Percentiles rank a stretch among this genome's conserved stretches.
phyloP scores from a whole-genome alignment of 2,888 invertebrate species.

The Serripes groenlandicus region DNA sequence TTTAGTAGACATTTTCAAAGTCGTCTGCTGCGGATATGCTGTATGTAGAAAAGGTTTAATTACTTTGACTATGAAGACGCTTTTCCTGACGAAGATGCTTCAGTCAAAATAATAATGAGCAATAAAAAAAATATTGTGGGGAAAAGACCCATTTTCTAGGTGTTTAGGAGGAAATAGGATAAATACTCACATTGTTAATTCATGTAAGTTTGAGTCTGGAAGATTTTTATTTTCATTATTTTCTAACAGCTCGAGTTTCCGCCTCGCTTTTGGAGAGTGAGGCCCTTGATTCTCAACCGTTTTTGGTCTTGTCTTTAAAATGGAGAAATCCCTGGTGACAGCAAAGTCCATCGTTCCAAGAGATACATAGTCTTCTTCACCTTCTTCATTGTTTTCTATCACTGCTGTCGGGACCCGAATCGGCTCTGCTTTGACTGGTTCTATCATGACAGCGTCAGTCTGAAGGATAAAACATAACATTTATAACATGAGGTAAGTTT shows the following conservation, averaged over 20 bases:
- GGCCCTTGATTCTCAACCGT: slow-evolving; percentile 66
- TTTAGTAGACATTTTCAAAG: too few species aligned
- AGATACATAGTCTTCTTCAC: slow-evolving; percentile 53
- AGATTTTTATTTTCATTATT: slow-evolving; percentile 67
- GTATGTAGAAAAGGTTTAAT: too few species aligned
- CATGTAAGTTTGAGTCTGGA: slow-evolving; percentile 87
- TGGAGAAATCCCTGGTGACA: slow-evolving; percentile 81
- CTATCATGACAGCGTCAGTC: slow-evolving; percentile 60
- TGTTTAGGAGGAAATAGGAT: not conserved
- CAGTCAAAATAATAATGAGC: too few species aligned
- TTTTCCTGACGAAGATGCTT: too few species aligned
- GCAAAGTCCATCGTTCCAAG: slow-evolving; percentile 81
- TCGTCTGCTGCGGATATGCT: too few species aligned
- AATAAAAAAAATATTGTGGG: too few species aligned
- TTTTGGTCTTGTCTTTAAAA: slow-evolving; percentile 68
- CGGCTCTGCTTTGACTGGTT: slow-evolving; percentile 72
- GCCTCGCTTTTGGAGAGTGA: slow-evolving; percentile 75
- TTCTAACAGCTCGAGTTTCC: slow-evolving; percentile 71
- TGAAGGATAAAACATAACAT: not conserved
- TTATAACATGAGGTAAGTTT: too few species aligned
- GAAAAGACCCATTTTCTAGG: too few species aligned
- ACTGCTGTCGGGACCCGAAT: slow-evolving; percentile 77
- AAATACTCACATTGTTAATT: slow-evolving; percentile 87
- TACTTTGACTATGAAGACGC: too few species aligned
- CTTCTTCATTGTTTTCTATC: slow-evolving; percentile 72